Evolutionary conservation across 2,113 vertebrate genomes (phyloP).

Genomic region (Lophura nycthemera): DNA sequence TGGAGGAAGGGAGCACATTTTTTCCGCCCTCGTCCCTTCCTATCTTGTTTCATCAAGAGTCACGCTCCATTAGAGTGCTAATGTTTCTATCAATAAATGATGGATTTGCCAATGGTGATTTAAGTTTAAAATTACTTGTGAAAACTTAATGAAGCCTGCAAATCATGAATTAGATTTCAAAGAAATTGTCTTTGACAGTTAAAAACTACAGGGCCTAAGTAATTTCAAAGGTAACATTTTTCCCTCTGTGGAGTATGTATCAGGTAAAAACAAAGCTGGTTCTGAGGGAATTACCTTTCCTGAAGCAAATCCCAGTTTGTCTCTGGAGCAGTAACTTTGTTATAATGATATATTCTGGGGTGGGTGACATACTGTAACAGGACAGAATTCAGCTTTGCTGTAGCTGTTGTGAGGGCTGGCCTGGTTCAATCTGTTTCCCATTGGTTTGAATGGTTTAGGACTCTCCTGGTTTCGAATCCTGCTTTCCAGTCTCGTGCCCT

Average conservation of each 20-base stretch:
- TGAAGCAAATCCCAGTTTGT: background rate
- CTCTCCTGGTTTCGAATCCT: background rate
- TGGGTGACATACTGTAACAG: background rate
- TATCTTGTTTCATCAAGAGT: conserved; percentile 52
- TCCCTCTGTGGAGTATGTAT: background rate
- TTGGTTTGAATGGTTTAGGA: background rate
- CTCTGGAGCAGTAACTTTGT: background rate
- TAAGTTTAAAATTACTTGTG: conserved; percentile 65
- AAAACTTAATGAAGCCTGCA: conserved; percentile 69
- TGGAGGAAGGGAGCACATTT: background rate
- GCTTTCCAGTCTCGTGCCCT: background rate
- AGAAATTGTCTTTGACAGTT: conserved; percentile 59
- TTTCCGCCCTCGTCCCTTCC: background rate
- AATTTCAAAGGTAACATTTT: conserved; percentile 39
- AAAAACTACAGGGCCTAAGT: conserved; percentile 47
- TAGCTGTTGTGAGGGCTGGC: background rate
- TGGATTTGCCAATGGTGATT: conserved; percentile 65
- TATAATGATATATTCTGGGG: background rate
- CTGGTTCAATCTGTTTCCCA: background rate
- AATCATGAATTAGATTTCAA: conserved; percentile 60
- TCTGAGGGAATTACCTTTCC: conserved; percentile 1
- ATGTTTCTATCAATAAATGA: conserved; percentile 74
- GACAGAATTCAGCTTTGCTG: background rate
- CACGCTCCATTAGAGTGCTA: conserved; percentile 42
- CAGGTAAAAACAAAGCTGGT: conserved; percentile 4